Evolutionary conservation across 30 jellyfish, hydroid and myxozoan species (phyloP).

Genomic region (Clytia hemisphaerica): DNA sequence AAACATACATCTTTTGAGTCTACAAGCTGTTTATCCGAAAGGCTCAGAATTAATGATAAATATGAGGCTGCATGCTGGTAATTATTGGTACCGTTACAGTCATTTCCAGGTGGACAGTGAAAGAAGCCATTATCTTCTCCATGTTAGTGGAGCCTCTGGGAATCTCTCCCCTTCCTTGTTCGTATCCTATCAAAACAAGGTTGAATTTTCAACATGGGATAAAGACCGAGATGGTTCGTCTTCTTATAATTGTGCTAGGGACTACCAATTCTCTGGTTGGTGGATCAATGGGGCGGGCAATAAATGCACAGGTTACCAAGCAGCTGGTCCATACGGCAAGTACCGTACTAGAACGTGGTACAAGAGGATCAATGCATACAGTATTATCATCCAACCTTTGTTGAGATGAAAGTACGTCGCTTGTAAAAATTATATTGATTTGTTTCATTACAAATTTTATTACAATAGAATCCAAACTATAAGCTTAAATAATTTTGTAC

Average conservation of each 20-base stretch:
- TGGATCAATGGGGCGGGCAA: background rate
- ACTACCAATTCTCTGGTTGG: background rate
- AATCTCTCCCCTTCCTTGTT: background rate
- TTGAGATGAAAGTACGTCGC: no score
- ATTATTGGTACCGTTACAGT: background rate
- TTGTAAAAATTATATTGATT: no score
- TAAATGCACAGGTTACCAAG: no score
- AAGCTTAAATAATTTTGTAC: no score
- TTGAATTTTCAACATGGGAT: background rate
- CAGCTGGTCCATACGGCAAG: slow-evolving; percentile 1
- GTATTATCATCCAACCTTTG: no score
- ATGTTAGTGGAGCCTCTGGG: background rate
- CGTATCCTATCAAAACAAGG: background rate
- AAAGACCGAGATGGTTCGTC: background rate
- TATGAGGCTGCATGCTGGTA: background rate
- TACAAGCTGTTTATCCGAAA: slow-evolving; percentile 2
- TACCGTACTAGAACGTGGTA: no score
- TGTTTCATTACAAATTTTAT: no score
- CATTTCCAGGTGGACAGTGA: background rate
- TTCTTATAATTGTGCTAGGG: background rate
- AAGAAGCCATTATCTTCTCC: background rate
- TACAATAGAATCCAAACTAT: no score
- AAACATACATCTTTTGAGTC: background rate
- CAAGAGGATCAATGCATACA: no score
- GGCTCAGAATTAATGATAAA: background rate